Base-by-base conservation (phyloP, 2,797 vertebrate species). In the Hemitrygon akajei region DNA sequence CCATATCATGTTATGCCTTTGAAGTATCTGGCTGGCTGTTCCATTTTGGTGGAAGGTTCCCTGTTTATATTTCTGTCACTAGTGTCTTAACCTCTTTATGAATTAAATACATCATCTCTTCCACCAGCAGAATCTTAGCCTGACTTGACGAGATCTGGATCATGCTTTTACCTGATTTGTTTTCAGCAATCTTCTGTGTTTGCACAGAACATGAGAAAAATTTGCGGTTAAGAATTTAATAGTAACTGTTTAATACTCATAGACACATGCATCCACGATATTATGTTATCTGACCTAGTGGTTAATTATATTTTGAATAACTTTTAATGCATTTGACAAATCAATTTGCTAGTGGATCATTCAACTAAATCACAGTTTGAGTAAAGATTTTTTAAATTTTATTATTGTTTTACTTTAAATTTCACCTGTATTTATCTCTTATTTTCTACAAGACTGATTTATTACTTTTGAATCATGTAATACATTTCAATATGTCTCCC, bases 91-190 rank as follows among this genome's bases (percentile, higher is more conserved):
- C n/a, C 86, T n/a, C 22, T 58, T 56, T 10, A 60, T 86, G 11
- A 86, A 86, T 86, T 56, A 58, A 27, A 60, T 80, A 47, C 82
- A 86, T 86, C 47, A 86, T 89, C 30, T 89, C 34, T 66, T 69
- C 30, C n/a, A 66, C n/a, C 60, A 66, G 10, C 27, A 69, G 16
- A 4, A 89, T 69, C 9, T 66, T 63, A 34, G n/a, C 89, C 56
- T 89, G 60, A 16, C 47, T 66, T 66, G 58, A 66, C 27, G 66
- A 69, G 60, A 63, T 16, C 60, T 34, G 12, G 58, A 20, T 30
- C 66, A 60, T 89, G 58, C 60, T 63, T 84, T 66, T 66, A 27
- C 11, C 16, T 58, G 40, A 1, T 84, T 58, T 18, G 18, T 11
- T 27, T 25, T 27, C 81, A 30, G 81, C n/a, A 58, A 58, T 84